Evolutionary conservation across 2,888 invertebrate species (phyloP), one percentile per base, ranked within the genome.

Genomic region (Mechanitis mazaeus): DNA sequence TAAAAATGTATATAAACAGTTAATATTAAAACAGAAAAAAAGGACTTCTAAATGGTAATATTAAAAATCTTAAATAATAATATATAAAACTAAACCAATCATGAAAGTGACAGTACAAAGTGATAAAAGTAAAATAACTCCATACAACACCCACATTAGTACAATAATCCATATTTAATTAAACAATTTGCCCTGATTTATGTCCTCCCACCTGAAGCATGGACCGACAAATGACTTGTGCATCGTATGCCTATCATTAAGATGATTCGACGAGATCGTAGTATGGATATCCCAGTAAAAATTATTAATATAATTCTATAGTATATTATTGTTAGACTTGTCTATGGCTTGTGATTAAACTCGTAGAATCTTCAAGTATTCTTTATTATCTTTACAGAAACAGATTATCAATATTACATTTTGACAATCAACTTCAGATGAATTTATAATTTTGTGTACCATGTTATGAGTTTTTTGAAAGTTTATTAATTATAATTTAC

Each of bases 401-500:
- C 4, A 6, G 7, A 38, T 38, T 6, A 38, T 38, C 38, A 38
- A 38, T 7, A 38, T 6, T 38, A 4, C 4, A 38, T 55, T 35
- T 35, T 42, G 53, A 46, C 54, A 59, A 38, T 54, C 42, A 9
- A 42, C 42, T 42, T 42, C 42, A 9, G 20, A 20, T 20, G 20
- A 20, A 45, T 56, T 55, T 54, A 31, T 46, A 33, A 63, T 56
- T 57, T 60, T 55, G 54, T 12, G 45, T 42, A 33, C 35, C n/a
- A 38, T 63, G 50, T 50, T 45, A 46, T 55, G 54, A 47, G 82
- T 79, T 85, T 83, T 60, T 81, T 80, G 65, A 20, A 67, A 63
- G 71, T 82, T 81, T 86, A 83, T 81, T 81, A 42, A 42, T 9
- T 42, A 42, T 42, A 42, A 9, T 82, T 79, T 65, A 73, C 74